phyloP scores from a whole-genome alignment of 2,797 vertebrate genomes.

The Podarcis siculus region DNA sequence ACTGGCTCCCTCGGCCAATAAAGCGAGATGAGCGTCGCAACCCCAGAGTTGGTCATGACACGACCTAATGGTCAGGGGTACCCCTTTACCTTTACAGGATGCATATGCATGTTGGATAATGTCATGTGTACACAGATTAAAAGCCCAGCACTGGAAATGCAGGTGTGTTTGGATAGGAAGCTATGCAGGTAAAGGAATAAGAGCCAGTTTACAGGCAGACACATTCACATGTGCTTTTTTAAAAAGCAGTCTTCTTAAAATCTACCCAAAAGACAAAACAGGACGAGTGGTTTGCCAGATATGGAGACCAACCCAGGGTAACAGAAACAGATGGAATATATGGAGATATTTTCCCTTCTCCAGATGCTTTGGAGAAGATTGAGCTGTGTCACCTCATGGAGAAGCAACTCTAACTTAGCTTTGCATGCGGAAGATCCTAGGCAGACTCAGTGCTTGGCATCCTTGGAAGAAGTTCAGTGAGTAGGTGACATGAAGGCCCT shows the following conservation, averaged over 20 bases:
- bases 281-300: background rate
- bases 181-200: background rate
- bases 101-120: too few species aligned
- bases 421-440: background rate
- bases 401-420: background rate
- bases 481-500: background rate
- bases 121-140: too few species aligned
- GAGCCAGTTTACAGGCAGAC: background rate
- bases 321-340: background rate
- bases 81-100: too few species aligned
- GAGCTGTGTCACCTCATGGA: background rate
- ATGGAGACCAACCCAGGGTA: background rate
- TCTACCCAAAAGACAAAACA: background rate
- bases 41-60: too few species aligned
- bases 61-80: too few species aligned
- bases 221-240: background rate
- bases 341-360: background rate
- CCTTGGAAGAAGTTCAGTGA: background rate
- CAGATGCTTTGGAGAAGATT: background rate
- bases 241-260: background rate
- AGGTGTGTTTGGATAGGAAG: background rate
- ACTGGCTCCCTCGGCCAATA: too few species aligned
- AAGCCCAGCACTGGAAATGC: too few species aligned
- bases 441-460: background rate
- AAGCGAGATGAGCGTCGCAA: too few species aligned